Evolutionary conservation across 1,140 invertebrate species (phyloP), one percentile per base, ranked within the genome.

Genomic region (Bombus superbus): DNA sequence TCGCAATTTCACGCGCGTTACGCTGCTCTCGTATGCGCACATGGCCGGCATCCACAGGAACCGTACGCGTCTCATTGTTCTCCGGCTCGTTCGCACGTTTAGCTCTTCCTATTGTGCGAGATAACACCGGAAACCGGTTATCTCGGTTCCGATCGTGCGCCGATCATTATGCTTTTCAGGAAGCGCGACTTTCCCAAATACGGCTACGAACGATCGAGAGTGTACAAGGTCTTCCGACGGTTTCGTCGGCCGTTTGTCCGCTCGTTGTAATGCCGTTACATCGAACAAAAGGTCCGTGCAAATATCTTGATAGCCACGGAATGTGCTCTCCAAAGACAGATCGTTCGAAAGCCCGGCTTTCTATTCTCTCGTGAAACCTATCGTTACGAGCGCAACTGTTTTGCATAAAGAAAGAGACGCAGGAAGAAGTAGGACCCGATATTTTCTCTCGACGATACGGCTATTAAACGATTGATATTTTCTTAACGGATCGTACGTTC

Each of bases 111-210:
- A 74, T 86, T 81, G 38, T 81, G 79, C 78, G 59, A n/a, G 59
- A 76, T 77, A 75, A 68, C 75, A 88, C 90, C 90, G 91, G 91
- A 92, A 92, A 87, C 88, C 81, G 25, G 40, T 86, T 92, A 91
- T 92, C 91, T 92, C 88, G 88, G 91, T 90, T 91, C 91, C 91
- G 89, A 91, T 92, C 91, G 88, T 81, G 89, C 73, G 69, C 78
- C 87, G 86, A 91, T 91, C 91, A 92, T 92, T 92, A 91, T 91
- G 88, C 87, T 89, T 92, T 92, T 90, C 91, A 92, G 91, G 90
- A 92, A 92, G 89, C 91, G 88, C 88, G 85, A 83, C 87, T 86
- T 92, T 91, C 90, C 88, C 83, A 87, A 90, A 89, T 85, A 87
- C 80, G 85, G 38, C 28, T 22, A 22, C 40, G 4, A 62, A 62